Evolutionary conservation across 2,797 vertebrate genomes (phyloP).

Genomic region (Neosilurus mollespiculum): DNA sequence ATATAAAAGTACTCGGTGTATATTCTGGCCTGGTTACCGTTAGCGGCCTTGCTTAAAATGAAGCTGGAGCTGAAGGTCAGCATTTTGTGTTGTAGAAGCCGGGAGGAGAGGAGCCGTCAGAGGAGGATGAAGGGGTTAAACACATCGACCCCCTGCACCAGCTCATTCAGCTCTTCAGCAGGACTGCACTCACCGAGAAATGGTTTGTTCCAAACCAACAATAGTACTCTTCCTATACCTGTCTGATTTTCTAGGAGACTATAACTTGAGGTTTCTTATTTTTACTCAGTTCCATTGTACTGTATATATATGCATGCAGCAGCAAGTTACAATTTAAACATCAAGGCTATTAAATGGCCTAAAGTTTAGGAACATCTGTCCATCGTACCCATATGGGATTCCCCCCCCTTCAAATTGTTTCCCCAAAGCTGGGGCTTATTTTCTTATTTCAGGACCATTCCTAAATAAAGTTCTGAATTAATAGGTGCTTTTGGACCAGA

Average conservation of each 20-base stretch:
- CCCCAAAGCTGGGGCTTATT: neutral
- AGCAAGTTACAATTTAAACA: neutral
- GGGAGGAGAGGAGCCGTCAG: slow-evolving; percentile 74
- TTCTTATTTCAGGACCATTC: neutral
- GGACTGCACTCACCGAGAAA: slow-evolving; percentile 94
- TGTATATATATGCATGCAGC: neutral
- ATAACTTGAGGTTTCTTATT: neutral
- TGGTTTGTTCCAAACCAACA: slow-evolving; percentile 72
- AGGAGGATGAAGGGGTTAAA: slow-evolving; percentile 85
- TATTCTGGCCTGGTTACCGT: too few species aligned
- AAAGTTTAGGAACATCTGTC: neutral
- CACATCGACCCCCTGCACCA: slow-evolving; percentile 91
- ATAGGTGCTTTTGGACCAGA: neutral
- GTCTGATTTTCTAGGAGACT: neutral
- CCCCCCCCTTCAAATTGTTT: too few species aligned
- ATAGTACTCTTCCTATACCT: neutral
- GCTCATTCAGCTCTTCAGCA: slow-evolving; percentile 92
- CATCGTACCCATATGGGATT: neutral
- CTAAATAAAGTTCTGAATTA: neutral
- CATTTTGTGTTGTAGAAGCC: slow-evolving; percentile 68
- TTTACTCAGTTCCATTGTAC: neutral
- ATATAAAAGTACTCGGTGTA: neutral
- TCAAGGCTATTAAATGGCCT: neutral
- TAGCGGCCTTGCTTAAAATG: neutral
- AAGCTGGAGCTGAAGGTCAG: slow-evolving; percentile 1